These are phyloP conservation scores for Phymatocera aterrima DNA, from an alignment of 2,888 invertebrate genomes.

Conservation along the genomic window DNA sequence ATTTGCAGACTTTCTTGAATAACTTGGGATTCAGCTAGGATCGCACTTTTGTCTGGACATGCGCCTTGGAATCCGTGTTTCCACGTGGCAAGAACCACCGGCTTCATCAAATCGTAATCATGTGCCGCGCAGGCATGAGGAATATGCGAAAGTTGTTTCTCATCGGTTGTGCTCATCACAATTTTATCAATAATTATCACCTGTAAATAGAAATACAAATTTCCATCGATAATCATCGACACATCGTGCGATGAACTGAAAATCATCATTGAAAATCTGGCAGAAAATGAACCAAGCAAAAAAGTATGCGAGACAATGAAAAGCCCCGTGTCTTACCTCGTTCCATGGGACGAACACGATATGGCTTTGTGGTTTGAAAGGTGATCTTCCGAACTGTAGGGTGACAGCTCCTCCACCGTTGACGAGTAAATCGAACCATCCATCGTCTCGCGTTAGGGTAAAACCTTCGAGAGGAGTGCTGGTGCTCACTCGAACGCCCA, in stretches of 20 bases:
- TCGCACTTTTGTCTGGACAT: conserved; percentile 94
- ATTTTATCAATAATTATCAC: conserved; percentile 95
- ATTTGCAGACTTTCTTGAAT: conserved; percentile 96
- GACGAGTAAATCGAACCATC: conserved; percentile 98
- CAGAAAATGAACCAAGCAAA: conserved; percentile 9
- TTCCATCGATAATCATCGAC: too few relatives aligned
- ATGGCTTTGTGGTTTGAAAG: conserved; percentile 91
- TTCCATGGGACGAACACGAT: conserved; percentile 98
- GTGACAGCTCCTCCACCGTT: conserved; percentile 99
- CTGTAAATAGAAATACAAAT: conserved; percentile 73
- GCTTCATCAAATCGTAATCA: conserved; percentile 95
- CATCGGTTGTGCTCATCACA: conserved; percentile 89
- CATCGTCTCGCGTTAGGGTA: conserved; percentile 93
- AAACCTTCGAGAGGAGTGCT: conserved; percentile 97
- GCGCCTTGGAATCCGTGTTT: conserved; percentile 96
- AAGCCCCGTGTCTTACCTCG: conserved; percentile 80
- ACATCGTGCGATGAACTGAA: too few relatives aligned
- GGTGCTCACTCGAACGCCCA: conserved; percentile 97
- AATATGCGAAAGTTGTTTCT: conserved; percentile 81
- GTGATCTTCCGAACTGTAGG: conserved; percentile 94
- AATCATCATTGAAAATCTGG: too few relatives aligned
- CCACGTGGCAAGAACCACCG: conserved; percentile 95
- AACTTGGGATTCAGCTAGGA: conserved; percentile 93
- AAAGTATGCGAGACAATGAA: neutral
- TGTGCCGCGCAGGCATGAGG: conserved; percentile 91